Conservation (phyloP, 2,888 invertebrate species). For the Cryptocephalus moraei region DNA sequence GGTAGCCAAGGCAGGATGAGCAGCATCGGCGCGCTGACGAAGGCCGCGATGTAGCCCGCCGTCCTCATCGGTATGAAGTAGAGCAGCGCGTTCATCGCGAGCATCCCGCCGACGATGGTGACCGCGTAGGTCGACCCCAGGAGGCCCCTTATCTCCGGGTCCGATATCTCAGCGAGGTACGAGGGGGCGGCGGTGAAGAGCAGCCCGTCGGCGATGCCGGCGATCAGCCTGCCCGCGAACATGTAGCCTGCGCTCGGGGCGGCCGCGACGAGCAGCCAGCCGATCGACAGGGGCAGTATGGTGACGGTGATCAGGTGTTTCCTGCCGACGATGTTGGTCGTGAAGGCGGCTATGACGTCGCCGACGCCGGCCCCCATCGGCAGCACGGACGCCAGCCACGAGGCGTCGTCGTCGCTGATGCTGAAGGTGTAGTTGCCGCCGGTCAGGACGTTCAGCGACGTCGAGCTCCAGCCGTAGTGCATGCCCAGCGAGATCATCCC, state of each 20-base stretch:
- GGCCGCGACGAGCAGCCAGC: not conserved
- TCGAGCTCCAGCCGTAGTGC: not conserved
- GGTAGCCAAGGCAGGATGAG: constrained; percentile 44
- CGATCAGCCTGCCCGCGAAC: not conserved
- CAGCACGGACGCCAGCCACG: not conserved
- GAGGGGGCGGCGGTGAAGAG: constrained; percentile 8
- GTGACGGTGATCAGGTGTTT: not conserved
- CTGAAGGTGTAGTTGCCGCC: not conserved
- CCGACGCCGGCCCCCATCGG: not conserved
- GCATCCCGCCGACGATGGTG: constrained; percentile 8
- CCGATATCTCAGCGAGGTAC: constrained; percentile 9
- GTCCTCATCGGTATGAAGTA: constrained; percentile 3
- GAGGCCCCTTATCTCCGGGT: constrained; percentile 11
- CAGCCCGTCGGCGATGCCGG: constrained; percentile 4
- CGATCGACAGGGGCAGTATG: not conserved
- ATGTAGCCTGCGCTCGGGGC: not conserved
- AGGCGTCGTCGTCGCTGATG: not conserved
- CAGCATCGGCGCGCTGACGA: constrained; percentile 1
- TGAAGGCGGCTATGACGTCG: not conserved
- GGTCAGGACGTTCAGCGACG: not conserved
- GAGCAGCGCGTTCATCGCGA: constrained; percentile 7
- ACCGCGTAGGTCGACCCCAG: constrained; percentile 7
- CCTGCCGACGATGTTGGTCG: not conserved
- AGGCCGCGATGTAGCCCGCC: constrained; percentile 1
- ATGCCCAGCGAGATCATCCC: not conserved